phyloP scores from a whole-genome alignment of 2,113 vertebrate genomes.

The Anolis carolinensis region DNA sequence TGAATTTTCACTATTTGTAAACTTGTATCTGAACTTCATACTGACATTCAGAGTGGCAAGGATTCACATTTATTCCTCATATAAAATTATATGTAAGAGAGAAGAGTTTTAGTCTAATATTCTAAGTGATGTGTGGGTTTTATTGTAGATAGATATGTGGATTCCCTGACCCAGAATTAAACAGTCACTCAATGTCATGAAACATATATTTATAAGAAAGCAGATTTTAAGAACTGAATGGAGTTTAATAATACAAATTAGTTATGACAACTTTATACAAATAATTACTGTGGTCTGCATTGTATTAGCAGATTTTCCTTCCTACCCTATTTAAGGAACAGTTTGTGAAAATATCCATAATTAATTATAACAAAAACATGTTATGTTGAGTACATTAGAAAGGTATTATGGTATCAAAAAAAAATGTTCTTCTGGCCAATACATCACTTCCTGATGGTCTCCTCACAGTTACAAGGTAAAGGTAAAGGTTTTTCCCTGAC shows the following conservation, averaged over 20 bases:
- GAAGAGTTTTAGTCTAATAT: neutral
- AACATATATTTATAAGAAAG: too few species aligned
- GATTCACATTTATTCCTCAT: neutral
- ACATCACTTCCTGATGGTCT: neutral
- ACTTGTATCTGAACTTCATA: neutral
- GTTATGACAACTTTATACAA: too few species aligned
- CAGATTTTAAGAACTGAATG: too few species aligned
- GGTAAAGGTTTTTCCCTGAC: too few species aligned
- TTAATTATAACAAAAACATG: neutral
- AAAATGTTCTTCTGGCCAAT: neutral
- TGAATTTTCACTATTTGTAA: neutral
- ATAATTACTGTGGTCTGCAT: too few species aligned
- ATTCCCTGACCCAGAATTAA: too few species aligned
- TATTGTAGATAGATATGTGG: too few species aligned
- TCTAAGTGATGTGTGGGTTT: neutral
- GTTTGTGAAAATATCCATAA: neutral
- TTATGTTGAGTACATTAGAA: neutral
- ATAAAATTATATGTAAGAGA: neutral
- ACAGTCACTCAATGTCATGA: too few species aligned
- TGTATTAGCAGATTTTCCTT: too few species aligned
- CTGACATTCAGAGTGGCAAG: neutral
- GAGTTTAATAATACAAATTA: too few species aligned
- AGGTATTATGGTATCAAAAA: neutral
- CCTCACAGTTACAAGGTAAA: too few species aligned
- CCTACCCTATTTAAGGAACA: neutral